Percentiles rank a stretch among this genome's conserved stretches.
Conservation (phyloP, 2,888 invertebrate genomes). For the Volucella zonaria region DNA sequence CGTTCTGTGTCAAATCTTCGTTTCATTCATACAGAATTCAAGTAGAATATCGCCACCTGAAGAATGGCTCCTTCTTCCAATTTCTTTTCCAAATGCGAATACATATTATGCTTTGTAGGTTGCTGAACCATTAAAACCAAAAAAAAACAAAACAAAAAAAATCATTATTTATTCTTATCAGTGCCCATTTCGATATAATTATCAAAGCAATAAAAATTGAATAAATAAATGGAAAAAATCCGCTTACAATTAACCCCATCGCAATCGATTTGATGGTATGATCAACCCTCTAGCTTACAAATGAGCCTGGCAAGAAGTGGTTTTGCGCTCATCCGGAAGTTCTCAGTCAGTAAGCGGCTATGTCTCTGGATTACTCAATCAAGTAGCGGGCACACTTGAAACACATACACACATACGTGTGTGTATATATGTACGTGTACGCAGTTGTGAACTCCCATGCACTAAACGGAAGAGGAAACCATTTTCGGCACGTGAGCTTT, state of each 20-base stretch:
- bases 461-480: constrained; percentile 71
- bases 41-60: background rate
- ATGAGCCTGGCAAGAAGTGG: constrained; percentile 55
- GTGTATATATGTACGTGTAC: background rate
- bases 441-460: background rate
- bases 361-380: constrained; percentile 68
- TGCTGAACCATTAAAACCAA: constrained; percentile 43
- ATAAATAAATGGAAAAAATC: constrained; percentile 24
- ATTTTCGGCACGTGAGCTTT: constrained; percentile 68
- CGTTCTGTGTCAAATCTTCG: too few species aligned
- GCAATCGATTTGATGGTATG: constrained; percentile 3
- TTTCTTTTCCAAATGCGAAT: background rate
- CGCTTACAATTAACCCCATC: constrained; percentile 59
- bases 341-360: constrained; percentile 53
- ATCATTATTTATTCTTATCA: constrained; percentile 62
- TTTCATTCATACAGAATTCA: too few species aligned
- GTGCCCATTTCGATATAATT: constrained; percentile 59
- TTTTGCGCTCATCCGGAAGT: constrained; percentile 71
- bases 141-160: background rate
- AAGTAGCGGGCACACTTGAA: constrained; percentile 58
- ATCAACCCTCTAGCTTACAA: constrained; percentile 58
- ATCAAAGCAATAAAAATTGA: constrained; percentile 57
- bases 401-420: constrained; percentile 10
- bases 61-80: background rate
- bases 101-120: constrained; percentile 29